Base-by-base conservation (phyloP, 23 tunicate species). In the Halocynthia roretzi region DNA sequence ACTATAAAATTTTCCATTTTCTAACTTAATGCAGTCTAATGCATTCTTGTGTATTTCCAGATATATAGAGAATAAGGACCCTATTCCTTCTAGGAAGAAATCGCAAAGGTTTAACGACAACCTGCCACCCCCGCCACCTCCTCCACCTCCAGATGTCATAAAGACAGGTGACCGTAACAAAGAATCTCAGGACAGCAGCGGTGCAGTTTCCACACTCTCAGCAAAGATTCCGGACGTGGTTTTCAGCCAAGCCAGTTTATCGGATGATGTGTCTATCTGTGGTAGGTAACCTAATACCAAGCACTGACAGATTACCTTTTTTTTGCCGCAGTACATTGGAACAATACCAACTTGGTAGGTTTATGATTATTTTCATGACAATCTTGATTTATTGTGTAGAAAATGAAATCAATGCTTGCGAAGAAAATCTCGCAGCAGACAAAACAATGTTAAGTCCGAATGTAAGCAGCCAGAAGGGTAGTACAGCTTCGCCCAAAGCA, bases 31-130 rank as follows among this genome's bases (percentile, higher is more conserved):
- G 66, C 2, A 72, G 2, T 50, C 22, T 20, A 67, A 67, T 40
- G 22, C 14, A 71, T 40, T 71, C 62, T 31, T 31, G 44, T 31
- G 1, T 31, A 31, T 31, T 31, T 31, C 44, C 44, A 31, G 44
- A 31, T 31, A 31, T 31, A 31, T 31, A 31, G 44, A 31, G 44
- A 31, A 31, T 4, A 31, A 31, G 44, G 44, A 31, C 44, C 44
- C 44, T 31, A 71, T 50, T 61, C 21, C 20, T 71, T 14, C 20
- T 11, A 10, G 19, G 23, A 10, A 78, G 72, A 63, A 48, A 71
- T 23, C 65, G 54, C 73, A 66, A 78, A 60, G 61, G 68, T 60
- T 76, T 68, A 17, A 76, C 44, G 70, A 65, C 19, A 48, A 65
- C 22, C 6, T 48, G 22, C 70, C 31, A 20, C 70, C 70, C 31